These are phyloP conservation scores for Drosophila kurseongensis DNA, from an alignment of 1,140 invertebrate genomes.

Conservation along the genomic window DNA sequence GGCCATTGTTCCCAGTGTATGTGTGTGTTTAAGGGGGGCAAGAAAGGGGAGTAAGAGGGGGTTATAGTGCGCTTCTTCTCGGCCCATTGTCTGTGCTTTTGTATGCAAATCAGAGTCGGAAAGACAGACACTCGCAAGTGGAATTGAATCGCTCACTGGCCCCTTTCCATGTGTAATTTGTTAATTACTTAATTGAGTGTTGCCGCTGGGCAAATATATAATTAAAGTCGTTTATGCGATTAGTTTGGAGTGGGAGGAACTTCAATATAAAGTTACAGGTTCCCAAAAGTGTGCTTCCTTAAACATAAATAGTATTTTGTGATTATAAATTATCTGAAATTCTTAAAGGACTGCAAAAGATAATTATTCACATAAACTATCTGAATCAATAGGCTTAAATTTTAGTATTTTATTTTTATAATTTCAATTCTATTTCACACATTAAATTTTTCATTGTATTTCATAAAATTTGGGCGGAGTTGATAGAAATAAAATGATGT, in stretches of 20 bases:
- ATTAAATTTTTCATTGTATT: no score
- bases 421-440: no score
- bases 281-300: no score
- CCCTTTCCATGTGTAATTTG: constrained; percentile 47
- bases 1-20: constrained; percentile 69
- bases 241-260: neutral
- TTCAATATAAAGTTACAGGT: no score
- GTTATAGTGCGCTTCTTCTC: neutral
- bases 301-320: no score
- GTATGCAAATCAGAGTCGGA: constrained; percentile 61
- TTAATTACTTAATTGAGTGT: constrained; percentile 81
- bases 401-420: no score
- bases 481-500: no score
- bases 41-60: neutral
- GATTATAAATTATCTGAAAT: no score
- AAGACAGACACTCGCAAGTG: constrained; percentile 16
- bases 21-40: constrained; percentile 16
- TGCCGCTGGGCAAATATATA: constrained; percentile 62
- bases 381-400: no score
- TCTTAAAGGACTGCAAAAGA: no score
- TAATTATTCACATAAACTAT: no score
- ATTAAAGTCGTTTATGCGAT: constrained; percentile 37
- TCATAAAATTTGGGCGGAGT: no score
- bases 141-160: constrained; percentile 27
- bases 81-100: constrained; percentile 52